Base-by-base conservation (phyloP, 2,113 vertebrate genomes). In the Pyrgilauda ruficollis region DNA sequence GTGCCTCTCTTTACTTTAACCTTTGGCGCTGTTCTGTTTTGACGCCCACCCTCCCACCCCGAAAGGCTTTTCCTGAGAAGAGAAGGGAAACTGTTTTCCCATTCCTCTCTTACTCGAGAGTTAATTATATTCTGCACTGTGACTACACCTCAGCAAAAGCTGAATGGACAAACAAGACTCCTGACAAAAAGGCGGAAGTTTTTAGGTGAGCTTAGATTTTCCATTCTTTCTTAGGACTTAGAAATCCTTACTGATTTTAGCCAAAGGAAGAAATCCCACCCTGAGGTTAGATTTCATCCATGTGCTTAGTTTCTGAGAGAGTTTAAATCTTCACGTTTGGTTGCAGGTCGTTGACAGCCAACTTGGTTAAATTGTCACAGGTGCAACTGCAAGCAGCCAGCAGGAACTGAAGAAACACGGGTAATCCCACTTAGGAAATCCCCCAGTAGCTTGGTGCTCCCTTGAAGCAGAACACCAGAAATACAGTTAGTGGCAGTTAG, bases 351-450 rank as follows among this genome's bases (percentile, higher is more conserved):
- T 61, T 94, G 90, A 72, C 56, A 90, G 89, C 50, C 79, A 88
- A n/a, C 58, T 64, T 22, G 4, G 80, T 91, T 84, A 49, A 84
- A 43, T 94, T 91, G 84, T 96, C 87, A 62, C 58, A 94, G 90
- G 94, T 96, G 76, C 74, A 94, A 68, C 68, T 62, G 27, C 58
- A 90, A 82, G 88, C 52, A 68, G 43, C 66, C 43, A 72, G 80
- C 84, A 93, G 88, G 83, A 95, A 90, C 94, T 94, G 83, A 90
- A 90, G 87, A 84, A 95, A 84, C 73, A 43, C 0, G 49, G 66
- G 85, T 93, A 95, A 81, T 89, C 83, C 73, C 72, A 27, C 49
- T 87, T 78, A 90, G 94, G 94, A 96, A 96, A 93, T 90, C 93
- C 93, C 93, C 93, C 77, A 44, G 53, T 90, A 92, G 67, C 64